Evolutionary conservation across 2,113 vertebrate genomes (phyloP).

Genomic region (Protobothrops mucrosquamatus): DNA sequence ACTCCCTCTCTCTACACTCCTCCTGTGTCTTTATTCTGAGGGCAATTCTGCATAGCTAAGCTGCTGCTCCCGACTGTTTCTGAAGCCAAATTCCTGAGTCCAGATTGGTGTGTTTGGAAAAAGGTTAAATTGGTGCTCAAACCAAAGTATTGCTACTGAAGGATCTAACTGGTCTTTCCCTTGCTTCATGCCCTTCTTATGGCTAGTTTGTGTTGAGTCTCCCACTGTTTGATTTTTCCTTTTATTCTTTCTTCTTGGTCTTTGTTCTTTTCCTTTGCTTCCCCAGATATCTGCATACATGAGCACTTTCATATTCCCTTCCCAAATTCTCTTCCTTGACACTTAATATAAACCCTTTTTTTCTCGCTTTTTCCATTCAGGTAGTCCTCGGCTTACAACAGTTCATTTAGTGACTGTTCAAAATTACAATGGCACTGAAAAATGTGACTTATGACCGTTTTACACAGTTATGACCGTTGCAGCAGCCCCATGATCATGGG

Average conservation of each 20-base stretch:
- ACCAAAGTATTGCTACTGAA: not conserved
- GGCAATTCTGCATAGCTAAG: not conserved
- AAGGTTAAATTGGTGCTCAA: not conserved
- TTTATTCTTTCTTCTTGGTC: not conserved
- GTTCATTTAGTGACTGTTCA: too few species aligned
- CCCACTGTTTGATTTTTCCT: not conserved
- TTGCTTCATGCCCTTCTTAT: not conserved
- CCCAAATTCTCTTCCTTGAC: not conserved
- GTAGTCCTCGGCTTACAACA: too few species aligned
- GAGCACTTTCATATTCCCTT: not conserved
- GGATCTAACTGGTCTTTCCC: not conserved
- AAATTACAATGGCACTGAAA: too few species aligned
- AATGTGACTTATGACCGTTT: too few species aligned
- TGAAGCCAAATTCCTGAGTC: not conserved
- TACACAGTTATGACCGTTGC: too few species aligned
- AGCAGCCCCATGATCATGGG: too few species aligned
- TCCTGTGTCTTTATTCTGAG: not conserved
- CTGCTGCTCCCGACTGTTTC: not conserved
- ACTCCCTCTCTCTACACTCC: not conserved
- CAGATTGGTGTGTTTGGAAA: not conserved
- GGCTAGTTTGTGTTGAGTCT: not conserved
- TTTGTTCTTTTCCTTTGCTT: not conserved
- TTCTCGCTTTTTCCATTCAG: not conserved
- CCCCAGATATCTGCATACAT: not conserved
- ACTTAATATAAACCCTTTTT: not conserved